phyloP scores from a whole-genome alignment of 2,113 vertebrate species.

The Poeciliopsis turrubarensis region DNA sequence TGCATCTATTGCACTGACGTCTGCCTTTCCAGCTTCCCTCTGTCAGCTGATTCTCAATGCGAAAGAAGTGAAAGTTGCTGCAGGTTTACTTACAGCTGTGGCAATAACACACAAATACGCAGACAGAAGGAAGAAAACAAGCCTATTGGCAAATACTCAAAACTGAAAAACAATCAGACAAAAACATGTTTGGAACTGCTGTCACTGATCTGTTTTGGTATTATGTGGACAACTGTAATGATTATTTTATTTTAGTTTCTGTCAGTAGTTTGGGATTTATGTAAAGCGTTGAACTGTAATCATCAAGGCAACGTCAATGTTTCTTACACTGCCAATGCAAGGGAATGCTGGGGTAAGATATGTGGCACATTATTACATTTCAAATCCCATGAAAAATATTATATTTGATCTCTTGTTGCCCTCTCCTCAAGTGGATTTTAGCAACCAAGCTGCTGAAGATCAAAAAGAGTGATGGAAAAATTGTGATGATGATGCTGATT shows the following conservation, averaged over 20 bases:
- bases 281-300: not conserved
- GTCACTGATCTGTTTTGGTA: not conserved
- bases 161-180: not conserved
- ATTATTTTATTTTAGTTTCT: not conserved
- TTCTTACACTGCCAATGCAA: not conserved
- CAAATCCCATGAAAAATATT: not conserved
- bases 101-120: not conserved
- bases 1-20: conserved; percentile 43
- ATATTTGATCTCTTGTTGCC: not conserved
- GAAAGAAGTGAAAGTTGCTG: conserved; percentile 14
- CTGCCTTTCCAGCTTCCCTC: conserved; percentile 55
- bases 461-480: not conserved
- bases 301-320: not conserved
- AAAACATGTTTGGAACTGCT: not conserved
- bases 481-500: not conserved
- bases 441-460: not conserved
- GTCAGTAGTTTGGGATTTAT: not conserved
- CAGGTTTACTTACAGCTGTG: conserved; percentile 15
- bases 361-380: not conserved
- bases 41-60: conserved; percentile 47
- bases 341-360: not conserved
- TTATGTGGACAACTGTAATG: not conserved
- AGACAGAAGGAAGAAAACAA: not conserved
- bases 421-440: not conserved
- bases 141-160: not conserved